Base-by-base conservation (phyloP, 2,113 vertebrate species). In the Syrmaticus mikado region DNA sequence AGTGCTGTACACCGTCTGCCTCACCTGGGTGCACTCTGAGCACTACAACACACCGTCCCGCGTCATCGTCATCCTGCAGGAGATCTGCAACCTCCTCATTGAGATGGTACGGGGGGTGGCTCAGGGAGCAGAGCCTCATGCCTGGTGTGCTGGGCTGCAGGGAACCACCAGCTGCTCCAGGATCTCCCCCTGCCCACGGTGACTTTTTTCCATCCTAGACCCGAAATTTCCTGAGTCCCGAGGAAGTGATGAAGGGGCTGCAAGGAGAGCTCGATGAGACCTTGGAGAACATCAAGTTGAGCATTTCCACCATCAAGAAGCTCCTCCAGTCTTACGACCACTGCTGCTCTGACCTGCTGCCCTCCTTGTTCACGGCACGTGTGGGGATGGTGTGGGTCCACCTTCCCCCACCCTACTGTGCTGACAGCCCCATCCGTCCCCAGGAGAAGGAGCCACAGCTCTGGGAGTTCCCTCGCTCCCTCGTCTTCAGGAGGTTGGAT, bases 21-120 rank as follows among this genome's bases (percentile, higher is more conserved):
- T 97, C 60, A 92, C 98, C 36, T 98, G 98, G 92, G 94, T 95
- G 71, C 93, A 82, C 74, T 98, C 98, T 0, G 55, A 85, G 58
- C 92, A 97, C 95, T 98, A 98, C 92, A 93, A 96, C 83, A 90
- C 92, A 0, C 97, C 98, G 6, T 85, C 95, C 53, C 93, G 95
- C 45, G 3, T 92, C 64, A 90, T 98, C 10, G 91, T 98, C 40
- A 61, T 98, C 85, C 96, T 99, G 89, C 98, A 97, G 95, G 98
- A 98, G 95, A 97, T 98, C 93, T 98, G 97, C 96, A 98, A 98
- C 96, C 96, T 98, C 65, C 80, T 98, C 90, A 97, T 98, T 4
- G 96, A 97, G 32, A 91, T 95, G 98, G 98, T 98, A 97, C 34
- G 75, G 9, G 34, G 7, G 2, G 2, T 12, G 34, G 57, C 48